Evolutionary conservation across 2,113 vertebrate genomes (phyloP).

Genomic region (Andinoacara biseriatus): DNA sequence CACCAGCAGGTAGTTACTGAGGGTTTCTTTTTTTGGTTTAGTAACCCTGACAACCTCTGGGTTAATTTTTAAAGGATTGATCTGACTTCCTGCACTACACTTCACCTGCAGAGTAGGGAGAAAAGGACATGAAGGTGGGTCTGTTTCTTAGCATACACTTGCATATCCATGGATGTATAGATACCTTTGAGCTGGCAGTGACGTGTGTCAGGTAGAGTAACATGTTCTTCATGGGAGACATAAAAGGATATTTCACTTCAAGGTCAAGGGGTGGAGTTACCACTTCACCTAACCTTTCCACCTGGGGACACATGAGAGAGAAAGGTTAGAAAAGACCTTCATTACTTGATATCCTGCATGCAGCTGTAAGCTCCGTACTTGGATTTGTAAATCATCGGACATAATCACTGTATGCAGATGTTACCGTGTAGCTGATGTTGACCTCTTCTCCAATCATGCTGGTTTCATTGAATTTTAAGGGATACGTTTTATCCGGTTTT

Average conservation of each 20-base stretch:
- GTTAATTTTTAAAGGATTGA: slow-evolving; percentile 79
- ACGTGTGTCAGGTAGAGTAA: slow-evolving; percentile 87
- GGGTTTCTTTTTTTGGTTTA: slow-evolving; percentile 80
- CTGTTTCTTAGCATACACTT: neutral
- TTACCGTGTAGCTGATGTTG: slow-evolving; percentile 90
- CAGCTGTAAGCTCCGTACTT: neutral
- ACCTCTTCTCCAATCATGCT: slow-evolving; percentile 88
- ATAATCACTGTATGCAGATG: slow-evolving; percentile 25
- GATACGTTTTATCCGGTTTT: slow-evolving; percentile 83
- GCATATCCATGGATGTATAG: neutral
- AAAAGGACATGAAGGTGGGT: neutral
- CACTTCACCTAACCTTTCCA: slow-evolving; percentile 81
- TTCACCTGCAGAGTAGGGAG: slow-evolving; percentile 75
- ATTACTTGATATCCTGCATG: neutral
- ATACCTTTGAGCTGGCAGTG: slow-evolving; percentile 82
- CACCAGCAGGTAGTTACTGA: slow-evolving; percentile 85
- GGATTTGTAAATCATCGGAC: neutral
- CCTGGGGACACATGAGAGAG: slow-evolving; percentile 69
- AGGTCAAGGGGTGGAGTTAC: slow-evolving; percentile 83
- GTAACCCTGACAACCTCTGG: neutral
- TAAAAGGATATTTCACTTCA: slow-evolving; percentile 83
- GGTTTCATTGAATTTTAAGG: slow-evolving; percentile 84
- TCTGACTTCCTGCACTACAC: slow-evolving; percentile 71
- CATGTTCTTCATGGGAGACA: slow-evolving; percentile 79
- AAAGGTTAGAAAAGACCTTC: neutral